Conservation (phyloP, 2,113 vertebrate species). For the Pangasianodon hypophthalmus region DNA sequence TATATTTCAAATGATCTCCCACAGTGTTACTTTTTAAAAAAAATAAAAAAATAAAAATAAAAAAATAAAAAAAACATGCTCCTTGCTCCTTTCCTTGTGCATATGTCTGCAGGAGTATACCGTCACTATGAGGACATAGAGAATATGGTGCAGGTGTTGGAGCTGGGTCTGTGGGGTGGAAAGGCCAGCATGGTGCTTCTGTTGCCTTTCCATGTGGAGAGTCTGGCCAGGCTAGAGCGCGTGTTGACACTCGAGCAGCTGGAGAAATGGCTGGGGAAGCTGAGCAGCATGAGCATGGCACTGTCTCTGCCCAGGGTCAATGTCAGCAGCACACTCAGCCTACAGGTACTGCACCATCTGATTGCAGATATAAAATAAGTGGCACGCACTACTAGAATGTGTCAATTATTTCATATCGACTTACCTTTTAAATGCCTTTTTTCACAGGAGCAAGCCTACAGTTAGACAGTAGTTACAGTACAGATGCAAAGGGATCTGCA, state of each 20-base stretch:
- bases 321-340: conserved; percentile 61
- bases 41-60: too few relatives aligned
- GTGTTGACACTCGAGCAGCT: conserved; percentile 66
- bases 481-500: neutral
- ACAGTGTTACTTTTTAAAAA: neutral
- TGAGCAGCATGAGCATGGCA: conserved; percentile 55
- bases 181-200: conserved; percentile 66
- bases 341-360: conserved; percentile 61
- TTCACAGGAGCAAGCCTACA: neutral
- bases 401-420: neutral
- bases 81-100: neutral
- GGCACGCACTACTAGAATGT: neutral
- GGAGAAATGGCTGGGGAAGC: conserved; percentile 63
- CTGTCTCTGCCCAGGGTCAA: conserved; percentile 66
- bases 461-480: neutral
- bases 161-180: conserved; percentile 62
- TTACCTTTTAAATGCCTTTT: neutral
- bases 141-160: conserved; percentile 72
- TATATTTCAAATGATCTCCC: neutral
- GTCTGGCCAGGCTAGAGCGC: conserved; percentile 63
- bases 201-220: conserved; percentile 70
- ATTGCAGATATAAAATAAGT: neutral
- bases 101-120: conserved; percentile 58
- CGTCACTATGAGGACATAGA: conserved; percentile 63
- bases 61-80: too few relatives aligned